Base-by-base conservation (phyloP, 2,797 vertebrate genomes). In the Fundulus diaphanus region DNA sequence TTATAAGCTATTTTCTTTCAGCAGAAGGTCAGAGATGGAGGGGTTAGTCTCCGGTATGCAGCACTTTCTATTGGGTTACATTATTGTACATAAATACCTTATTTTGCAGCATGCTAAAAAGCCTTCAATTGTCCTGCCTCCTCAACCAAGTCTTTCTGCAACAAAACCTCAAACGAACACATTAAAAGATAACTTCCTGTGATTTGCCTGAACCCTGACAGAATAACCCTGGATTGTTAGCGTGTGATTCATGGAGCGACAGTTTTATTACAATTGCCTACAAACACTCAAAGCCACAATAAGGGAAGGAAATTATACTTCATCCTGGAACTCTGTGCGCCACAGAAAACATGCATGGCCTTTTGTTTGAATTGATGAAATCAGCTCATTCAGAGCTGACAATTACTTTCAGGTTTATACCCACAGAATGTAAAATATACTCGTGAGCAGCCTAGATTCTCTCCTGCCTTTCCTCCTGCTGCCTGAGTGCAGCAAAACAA, bases 251-350 rank as follows among this genome's bases (percentile, higher is more conserved):
- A 82, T 74, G 20, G 63, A 78, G 44, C 48, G 67, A 56, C 70
- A 31, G 48, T 24, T 68, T 85, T 72, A 66, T 66, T 73, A 70
- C 76, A 42, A 52, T 59, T 68, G 61, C 65, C 13, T 40, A 29
- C 71, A 74, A 78, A 78, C 27, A 29, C 71, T 77, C 66, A 74
- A 40, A 77, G 83, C 69, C 70, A 85, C 59, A 89, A 92, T 87
- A 92, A 92, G 87, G 77, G 79, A 74, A 85, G 90, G 89, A 93
- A 94, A 82, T 74, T 59, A 82, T 83, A 59, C 49, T 84, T 73
- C 81, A 68, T 72, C 73, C 84, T 74, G 78, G 40, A 81, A 77
- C 80, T 84, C 31, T 20, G 81, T 72, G 75, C 75, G n/a, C 82
- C 69, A 77, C 57, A 65, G 52, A 83, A 61, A 85, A 63, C 49